Conservation (phyloP, 2,113 vertebrate genomes). For the Eleginops maclovinus region DNA sequence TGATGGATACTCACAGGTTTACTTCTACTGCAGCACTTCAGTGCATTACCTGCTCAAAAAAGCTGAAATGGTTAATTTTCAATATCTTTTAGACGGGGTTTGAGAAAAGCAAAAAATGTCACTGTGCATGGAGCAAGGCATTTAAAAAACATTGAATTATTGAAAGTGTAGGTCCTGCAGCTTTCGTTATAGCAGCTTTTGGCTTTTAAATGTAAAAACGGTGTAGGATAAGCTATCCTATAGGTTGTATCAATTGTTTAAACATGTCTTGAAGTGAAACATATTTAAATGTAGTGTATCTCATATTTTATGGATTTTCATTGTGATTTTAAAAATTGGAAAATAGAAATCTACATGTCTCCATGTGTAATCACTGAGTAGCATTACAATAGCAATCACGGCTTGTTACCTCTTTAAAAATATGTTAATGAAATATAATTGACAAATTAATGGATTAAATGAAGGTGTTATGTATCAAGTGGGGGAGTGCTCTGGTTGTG, state of each 20-base stretch:
- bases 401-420: constrained; percentile 33
- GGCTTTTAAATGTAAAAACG: constrained; percentile 14
- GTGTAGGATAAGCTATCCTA: neutral
- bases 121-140: neutral
- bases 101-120: constrained; percentile 42
- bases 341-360: constrained; percentile 14
- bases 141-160: constrained; percentile 42
- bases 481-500: constrained; percentile 45
- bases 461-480: constrained; percentile 29
- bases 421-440: constrained; percentile 45
- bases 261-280: constrained; percentile 21
- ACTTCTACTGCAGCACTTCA: constrained; percentile 60
- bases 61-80: constrained; percentile 71
- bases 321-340: constrained; percentile 7
- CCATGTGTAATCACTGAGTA: neutral
- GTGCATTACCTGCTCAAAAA: constrained; percentile 58
- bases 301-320: neutral
- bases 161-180: constrained; percentile 54
- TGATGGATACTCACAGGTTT: constrained; percentile 57
- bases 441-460: constrained; percentile 49
- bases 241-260: constrained; percentile 10
- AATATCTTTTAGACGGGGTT: constrained; percentile 53
- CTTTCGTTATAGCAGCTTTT: constrained; percentile 22
- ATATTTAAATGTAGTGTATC: neutral
- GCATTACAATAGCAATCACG: neutral